Percentiles rank a stretch among this genome's conserved stretches.
Conservation (phyloP, 2,888 invertebrate genomes). For the Diadegma fenestrale region DNA sequence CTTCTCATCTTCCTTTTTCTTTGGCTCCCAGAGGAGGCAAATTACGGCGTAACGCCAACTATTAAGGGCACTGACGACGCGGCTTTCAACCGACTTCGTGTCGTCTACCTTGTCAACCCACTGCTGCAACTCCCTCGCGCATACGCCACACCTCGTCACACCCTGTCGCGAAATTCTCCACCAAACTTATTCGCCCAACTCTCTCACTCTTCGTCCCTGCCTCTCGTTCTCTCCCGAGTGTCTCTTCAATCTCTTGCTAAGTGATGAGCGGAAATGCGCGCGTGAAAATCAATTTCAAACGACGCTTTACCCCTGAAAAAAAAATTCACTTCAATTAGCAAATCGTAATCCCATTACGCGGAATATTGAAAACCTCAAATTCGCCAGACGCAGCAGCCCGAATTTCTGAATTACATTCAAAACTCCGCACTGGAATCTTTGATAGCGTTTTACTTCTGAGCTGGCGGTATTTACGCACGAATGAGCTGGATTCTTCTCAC, state of each 20-base stretch:
- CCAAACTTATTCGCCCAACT: conserved; percentile 47
- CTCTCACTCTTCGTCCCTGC: not conserved
- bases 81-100: conserved; percentile 38
- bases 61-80: conserved; percentile 67
- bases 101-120: conserved; percentile 51
- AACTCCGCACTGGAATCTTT: not conserved
- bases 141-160: conserved; percentile 42
- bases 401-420: not conserved
- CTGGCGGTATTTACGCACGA: not conserved
- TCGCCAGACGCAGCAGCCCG: not conserved
- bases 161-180: conserved; percentile 43
- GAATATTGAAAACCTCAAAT: not conserved
- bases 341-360: conserved; percentile 4
- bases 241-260: not conserved
- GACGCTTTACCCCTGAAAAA: not conserved
- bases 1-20: conserved; percentile 6
- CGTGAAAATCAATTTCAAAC: conserved; percentile 61
- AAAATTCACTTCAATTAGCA: not conserved
- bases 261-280: conserved; percentile 23
- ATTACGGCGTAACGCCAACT: conserved; percentile 69
- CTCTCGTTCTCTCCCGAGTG: not conserved
- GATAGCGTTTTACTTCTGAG: not conserved
- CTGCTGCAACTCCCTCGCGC: conserved; percentile 30
- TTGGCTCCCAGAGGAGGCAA: conserved; percentile 57
- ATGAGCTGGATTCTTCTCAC: conserved; percentile 12